phyloP scores from a whole-genome alignment of 2,797 vertebrate species.

The Sparus aurata region DNA sequence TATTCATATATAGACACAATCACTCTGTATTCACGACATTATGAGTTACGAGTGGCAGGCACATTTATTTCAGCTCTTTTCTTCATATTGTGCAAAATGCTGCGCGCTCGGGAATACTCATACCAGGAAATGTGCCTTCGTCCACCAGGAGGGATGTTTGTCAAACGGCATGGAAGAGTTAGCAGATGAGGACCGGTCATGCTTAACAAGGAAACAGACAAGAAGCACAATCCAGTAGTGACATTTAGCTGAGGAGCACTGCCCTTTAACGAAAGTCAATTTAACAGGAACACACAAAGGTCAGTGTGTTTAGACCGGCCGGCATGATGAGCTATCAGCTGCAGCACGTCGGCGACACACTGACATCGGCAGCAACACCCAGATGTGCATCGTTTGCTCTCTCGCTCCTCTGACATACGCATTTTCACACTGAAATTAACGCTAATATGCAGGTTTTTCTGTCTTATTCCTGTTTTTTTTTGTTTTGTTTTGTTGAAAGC shows the following conservation, averaged over 20 bases:
- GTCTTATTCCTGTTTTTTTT: no score
- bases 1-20: not conserved
- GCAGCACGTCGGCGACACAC: slow-evolving; percentile 17
- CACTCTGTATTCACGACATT: slow-evolving; percentile 3
- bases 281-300: slow-evolving; percentile 76
- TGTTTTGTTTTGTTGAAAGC: no score
- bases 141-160: slow-evolving; percentile 31
- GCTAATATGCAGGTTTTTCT: no score
- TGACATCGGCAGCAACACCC: not conserved
- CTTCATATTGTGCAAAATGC: not conserved
- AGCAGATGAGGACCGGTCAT: slow-evolving; percentile 46
- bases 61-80: not conserved
- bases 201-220: slow-evolving; percentile 63
- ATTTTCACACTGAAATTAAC: no score
- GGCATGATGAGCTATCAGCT: slow-evolving; percentile 61
- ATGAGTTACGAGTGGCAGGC: not conserved
- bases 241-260: slow-evolving; percentile 75
- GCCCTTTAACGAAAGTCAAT: slow-evolving; percentile 82
- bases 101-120: not conserved
- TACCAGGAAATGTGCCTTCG: not conserved
- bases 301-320: slow-evolving; percentile 68
- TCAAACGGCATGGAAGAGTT: slow-evolving; percentile 45
- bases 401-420: slow-evolving; percentile 3
- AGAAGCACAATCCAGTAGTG: slow-evolving; percentile 68
- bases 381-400: slow-evolving; percentile 5